Base-by-base conservation (phyloP, 2,113 vertebrate genomes). In the Gymnobelideus leadbeateri region DNA sequence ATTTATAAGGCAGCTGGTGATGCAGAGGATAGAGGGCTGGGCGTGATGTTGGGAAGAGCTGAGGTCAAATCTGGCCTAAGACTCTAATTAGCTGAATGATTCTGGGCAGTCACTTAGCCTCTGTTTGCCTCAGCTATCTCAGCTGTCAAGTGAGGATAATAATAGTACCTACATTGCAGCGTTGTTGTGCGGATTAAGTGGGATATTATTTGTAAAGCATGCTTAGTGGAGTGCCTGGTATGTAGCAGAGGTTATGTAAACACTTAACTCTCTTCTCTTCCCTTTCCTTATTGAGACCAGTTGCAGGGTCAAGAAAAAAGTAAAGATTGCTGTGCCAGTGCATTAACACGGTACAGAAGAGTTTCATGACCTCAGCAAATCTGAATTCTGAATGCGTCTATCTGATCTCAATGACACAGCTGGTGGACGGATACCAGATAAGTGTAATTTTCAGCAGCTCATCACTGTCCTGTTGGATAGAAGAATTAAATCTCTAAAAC, bases 281-380 rank as follows among this genome's bases (percentile, higher is more conserved):
- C 28, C 57, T 68, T 68, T 9, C 31, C 31, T 68, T 68, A 68
- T 68, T 68, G 28, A 37, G 31, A 68, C 3, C 57, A 68, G 57
- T 37, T 68, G 57, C 57, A 68, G 28, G 57, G 0, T 31, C 10
- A 53, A 96, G 53, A 23, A 77, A 50, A 0, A 8, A 91, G 55
- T 77, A 91, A 51, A 89, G 0, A n/a, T 84, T 31, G 14, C 50
- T 68, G 8, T 6, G 90, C 89, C 8, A 55, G 21, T 91, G 90
- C 77, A 96, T 31, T 92, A 97, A 91, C 19, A 95, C 92, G 94
- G 51, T 43, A 91, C 25, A 95, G 91, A 68, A 93, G 25, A 16
- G 11, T 3, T 25, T 68, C 0, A 54, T 21, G 10, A 52, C 89
- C 9, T 26, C 24, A 90, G 61, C 51, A 68, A 8, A 89, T 68